Conservation (phyloP, 2,113 vertebrate species). For the Pituophis catenifer region DNA sequence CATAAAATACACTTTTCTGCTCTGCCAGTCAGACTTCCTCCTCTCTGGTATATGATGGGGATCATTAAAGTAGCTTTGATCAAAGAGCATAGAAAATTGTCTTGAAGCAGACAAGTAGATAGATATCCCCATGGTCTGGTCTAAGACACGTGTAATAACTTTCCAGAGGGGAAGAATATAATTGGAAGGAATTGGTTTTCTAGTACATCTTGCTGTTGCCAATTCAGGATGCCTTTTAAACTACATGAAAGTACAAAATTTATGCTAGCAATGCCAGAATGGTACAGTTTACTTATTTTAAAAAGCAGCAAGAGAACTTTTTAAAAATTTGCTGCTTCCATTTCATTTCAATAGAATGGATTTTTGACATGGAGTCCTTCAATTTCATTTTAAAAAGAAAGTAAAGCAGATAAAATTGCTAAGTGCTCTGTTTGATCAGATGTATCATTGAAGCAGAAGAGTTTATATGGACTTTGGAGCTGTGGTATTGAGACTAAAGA, state of each 20-base stretch:
- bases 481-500: not conserved
- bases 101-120: conserved; percentile 16
- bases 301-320: conserved; percentile 2
- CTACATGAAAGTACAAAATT: conserved; percentile 16
- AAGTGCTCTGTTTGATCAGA: not conserved
- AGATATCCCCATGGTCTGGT: conserved; percentile 23
- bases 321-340: not conserved
- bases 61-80: conserved; percentile 37
- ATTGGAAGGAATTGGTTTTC: conserved; percentile 35
- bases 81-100: conserved; percentile 34
- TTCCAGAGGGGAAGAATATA: conserved; percentile 32
- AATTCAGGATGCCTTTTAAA: conserved; percentile 33
- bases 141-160: not conserved
- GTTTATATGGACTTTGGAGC: not conserved
- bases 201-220: conserved; percentile 11
- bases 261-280: not conserved
- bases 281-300: not conserved
- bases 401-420: not conserved
- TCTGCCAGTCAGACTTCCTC: not conserved
- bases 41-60: conserved; percentile 28
- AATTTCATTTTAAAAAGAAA: not conserved
- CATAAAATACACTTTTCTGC: conserved; percentile 20
- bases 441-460: not conserved
- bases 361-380: not conserved
- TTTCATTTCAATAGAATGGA: not conserved